Evolutionary conservation across 2,888 invertebrate genomes (phyloP).

Genomic region (Cyrtodaria siliqua): DNA sequence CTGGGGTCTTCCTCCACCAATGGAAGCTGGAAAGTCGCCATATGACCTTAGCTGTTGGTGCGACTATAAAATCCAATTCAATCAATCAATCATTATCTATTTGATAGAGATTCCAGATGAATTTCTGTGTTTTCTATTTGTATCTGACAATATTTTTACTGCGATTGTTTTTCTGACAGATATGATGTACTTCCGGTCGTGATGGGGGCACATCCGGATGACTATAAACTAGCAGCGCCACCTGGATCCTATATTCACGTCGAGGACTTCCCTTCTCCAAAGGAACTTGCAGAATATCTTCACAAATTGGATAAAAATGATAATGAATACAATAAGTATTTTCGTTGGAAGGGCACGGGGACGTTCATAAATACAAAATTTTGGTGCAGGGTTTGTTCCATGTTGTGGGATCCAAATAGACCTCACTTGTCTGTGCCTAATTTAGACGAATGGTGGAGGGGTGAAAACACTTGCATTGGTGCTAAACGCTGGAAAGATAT

Average conservation of each 20-base stretch:
- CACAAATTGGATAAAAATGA: slow-evolving; percentile 94
- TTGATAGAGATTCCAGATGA: no score
- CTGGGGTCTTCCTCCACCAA: no score
- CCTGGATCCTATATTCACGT: slow-evolving; percentile 97
- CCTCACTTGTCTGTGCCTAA: slow-evolving; percentile 89
- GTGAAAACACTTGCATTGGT: slow-evolving; percentile 33
- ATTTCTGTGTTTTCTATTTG: no score
- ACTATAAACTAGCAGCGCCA: slow-evolving; percentile 95
- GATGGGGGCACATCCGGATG: slow-evolving; percentile 97
- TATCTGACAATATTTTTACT: not conserved
- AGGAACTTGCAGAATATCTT: slow-evolving; percentile 94
- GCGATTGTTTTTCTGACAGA: slow-evolving; percentile 84
- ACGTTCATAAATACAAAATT: slow-evolving; percentile 72
- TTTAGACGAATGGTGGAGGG: slow-evolving; percentile 96
- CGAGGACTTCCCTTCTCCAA: slow-evolving; percentile 95
- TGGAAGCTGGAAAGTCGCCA: no score
- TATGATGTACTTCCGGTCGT: slow-evolving; percentile 96
- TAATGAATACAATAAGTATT: slow-evolving; percentile 96
- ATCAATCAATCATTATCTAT: no score
- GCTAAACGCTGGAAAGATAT: slow-evolving; percentile 35
- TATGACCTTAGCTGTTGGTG: no score
- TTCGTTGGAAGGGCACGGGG: slow-evolving; percentile 92
- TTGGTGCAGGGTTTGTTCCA: slow-evolving; percentile 73
- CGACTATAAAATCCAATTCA: no score
- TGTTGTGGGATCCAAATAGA: slow-evolving; percentile 69